Conservation (phyloP, 2,797 vertebrate species). For the Rhadinocentrus ornatus region DNA sequence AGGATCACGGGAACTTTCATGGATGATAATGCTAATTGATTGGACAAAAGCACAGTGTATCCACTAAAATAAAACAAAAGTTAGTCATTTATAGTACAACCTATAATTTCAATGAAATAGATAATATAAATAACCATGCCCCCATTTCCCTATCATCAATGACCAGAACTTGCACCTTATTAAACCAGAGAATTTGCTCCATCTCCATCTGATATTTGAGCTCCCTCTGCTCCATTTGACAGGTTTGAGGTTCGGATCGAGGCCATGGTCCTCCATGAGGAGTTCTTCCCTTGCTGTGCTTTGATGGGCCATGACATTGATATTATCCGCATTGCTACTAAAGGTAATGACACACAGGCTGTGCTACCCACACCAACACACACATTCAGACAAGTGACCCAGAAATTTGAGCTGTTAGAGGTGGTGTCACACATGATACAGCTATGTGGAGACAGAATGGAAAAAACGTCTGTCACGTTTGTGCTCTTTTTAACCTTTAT, state of each 20-base stretch:
- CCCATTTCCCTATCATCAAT: neutral
- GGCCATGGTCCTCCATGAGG: slow-evolving; percentile 94
- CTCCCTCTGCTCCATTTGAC: slow-evolving; percentile 2
- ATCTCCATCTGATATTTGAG: neutral
- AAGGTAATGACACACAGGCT: slow-evolving; percentile 83
- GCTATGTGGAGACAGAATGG: slow-evolving; percentile 24
- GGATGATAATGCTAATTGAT: slow-evolving; percentile 5
- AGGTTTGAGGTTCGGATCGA: slow-evolving; percentile 96
- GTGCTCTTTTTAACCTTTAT: neutral
- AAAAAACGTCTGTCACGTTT: slow-evolving; percentile 29
- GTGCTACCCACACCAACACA: slow-evolving; percentile 6
- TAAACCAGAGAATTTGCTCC: neutral
- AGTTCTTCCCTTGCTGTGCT: slow-evolving; percentile 90
- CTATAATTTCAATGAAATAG: neutral
- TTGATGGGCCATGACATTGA: slow-evolving; percentile 90
- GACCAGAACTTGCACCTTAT: neutral
- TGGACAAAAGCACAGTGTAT: slow-evolving; percentile 4
- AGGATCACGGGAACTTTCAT: neutral
- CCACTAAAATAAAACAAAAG: neutral
- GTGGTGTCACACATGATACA: slow-evolving; percentile 46
- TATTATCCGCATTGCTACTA: slow-evolving; percentile 88
- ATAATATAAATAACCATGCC: neutral
- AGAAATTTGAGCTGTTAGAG: slow-evolving; percentile 60
- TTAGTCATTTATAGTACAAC: neutral
- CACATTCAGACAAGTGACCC: slow-evolving; percentile 48